These are phyloP conservation scores for Mustela lutreola DNA, from an alignment of 2,113 vertebrate species.

Conservation along the genomic window DNA sequence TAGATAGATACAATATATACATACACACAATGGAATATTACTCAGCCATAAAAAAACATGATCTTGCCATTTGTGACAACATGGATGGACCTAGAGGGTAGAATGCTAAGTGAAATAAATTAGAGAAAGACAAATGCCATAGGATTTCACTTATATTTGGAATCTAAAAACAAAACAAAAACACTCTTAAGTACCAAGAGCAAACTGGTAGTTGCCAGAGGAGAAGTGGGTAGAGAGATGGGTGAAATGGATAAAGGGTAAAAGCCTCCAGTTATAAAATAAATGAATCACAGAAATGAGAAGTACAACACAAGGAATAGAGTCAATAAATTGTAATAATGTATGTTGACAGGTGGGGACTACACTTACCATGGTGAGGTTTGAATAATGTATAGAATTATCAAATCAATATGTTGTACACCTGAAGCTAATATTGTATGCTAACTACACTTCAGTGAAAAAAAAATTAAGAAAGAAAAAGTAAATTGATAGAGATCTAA, in stretches of 20 bases:
- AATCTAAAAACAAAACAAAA: background rate
- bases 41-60: background rate
- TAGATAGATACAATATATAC: no score
- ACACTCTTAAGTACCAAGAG: background rate
- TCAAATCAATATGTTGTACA: background rate
- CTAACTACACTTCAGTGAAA: background rate
- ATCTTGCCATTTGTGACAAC: background rate
- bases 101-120: background rate
- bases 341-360: background rate
- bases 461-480: background rate
- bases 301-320: background rate
- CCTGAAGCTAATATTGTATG: background rate
- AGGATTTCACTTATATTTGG: background rate
- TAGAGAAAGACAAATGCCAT: background rate
- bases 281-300: background rate
- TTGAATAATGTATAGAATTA: background rate
- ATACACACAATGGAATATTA: background rate
- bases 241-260: background rate
- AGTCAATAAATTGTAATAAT: background rate
- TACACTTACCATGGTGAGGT: background rate
- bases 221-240: background rate
- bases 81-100: background rate
- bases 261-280: background rate
- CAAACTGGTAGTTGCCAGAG: background rate
- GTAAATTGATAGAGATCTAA: background rate